Evolutionary conservation across 2,797 vertebrate genomes (phyloP), one percentile per base, ranked within the genome.

Genomic region (Lutjanus argentimaculatus): DNA sequence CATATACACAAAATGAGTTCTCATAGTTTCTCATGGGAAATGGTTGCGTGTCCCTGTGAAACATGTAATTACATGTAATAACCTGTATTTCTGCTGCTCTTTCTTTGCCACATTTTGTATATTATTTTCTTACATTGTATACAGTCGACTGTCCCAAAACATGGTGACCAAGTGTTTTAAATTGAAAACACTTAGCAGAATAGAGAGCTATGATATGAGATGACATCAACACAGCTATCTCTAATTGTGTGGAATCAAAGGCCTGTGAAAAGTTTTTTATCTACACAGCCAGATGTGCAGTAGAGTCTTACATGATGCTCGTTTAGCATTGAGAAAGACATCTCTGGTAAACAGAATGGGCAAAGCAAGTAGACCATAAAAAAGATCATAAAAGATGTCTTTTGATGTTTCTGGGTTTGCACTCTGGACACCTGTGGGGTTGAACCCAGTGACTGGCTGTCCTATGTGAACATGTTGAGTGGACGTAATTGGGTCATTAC

Each of bases 391-490:
- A 88, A 90, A 79, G 73, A 89, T 79, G 76, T 79, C 85, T 90
- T 91, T 92, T 92, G 90, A 93, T 86, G 92, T 92, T 82, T 90
- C 62, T 76, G 65, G 72, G 79, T 75, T 83, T 85, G 82, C 74
- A 74, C 85, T 71, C 80, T 76, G 91, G 92, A 93, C 92, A 93
- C 92, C 91, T 93, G 92, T 89, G 85, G 92, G 87, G 87, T 79
- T 87, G 87, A 92, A 92, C 90, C 69, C 82, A 25, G 53, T 88
- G 89, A 88, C 88, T 86, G 80, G 84, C 85, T 84, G 75, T 85
- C 80, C 73, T 51, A 80, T 75, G 65, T 75, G 69, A 76, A 72
- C 78, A 65, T 76, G 77, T 75, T 78, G 61, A 84, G 59, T 22
- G 25, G 83, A 82, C 65, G 63, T 89, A 91, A 90, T 83, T 85